phyloP scores from a whole-genome alignment of 2,797 vertebrate species.

The Anomalospiza imberbis region DNA sequence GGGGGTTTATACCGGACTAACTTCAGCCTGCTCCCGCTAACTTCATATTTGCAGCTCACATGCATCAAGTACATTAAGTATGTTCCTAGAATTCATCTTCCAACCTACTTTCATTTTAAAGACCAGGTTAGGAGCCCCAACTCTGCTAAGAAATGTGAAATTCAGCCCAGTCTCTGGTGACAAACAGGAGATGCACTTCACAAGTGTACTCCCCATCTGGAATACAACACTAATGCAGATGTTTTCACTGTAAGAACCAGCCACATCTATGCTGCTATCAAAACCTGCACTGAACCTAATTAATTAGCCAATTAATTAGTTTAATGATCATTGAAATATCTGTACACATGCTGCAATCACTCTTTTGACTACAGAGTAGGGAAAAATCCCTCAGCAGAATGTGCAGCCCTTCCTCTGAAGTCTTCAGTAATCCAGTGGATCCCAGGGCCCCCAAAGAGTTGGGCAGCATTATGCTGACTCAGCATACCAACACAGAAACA shows the following conservation, averaged over 20 bases:
- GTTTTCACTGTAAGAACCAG: not conserved
- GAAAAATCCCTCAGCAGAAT: not conserved
- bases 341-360: not conserved
- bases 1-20: not conserved
- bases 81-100: not conserved
- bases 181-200: not conserved
- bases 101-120: not conserved
- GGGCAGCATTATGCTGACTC: conserved; percentile 10
- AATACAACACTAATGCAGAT: not conserved
- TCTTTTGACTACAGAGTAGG: not conserved
- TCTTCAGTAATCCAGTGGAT: not conserved
- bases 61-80: not conserved
- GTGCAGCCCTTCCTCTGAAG: not conserved
- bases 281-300: conserved; percentile 10
- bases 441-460: not conserved
- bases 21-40: not conserved
- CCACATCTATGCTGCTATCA: not conserved
- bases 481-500: conserved; percentile 15
- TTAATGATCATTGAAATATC: conserved; percentile 3
- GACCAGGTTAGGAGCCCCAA: not conserved
- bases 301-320: conserved; percentile 23
- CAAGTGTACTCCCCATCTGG: not conserved
- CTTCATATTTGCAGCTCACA: not conserved
- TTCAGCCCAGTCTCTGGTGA: not conserved
- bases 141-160: not conserved